Percentiles rank a stretch among this genome's conserved stretches.
phyloP scores from a whole-genome alignment of 92 coral and sea anemone species.

The Muricea muricata region DNA sequence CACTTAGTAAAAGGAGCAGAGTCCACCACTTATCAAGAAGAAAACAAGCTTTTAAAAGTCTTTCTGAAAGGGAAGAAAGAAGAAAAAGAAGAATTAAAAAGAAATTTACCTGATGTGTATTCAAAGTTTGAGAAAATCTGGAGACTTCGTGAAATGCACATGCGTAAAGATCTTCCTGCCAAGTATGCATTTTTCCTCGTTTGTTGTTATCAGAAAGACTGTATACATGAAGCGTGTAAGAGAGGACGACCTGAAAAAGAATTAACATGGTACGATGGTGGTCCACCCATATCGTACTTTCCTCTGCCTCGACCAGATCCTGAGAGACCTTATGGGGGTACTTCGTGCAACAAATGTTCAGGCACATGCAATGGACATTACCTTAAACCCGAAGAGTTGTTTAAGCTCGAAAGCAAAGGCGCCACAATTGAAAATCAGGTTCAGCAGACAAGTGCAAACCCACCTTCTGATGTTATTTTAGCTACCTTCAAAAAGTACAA shows the following conservation, averaged over 20 bases:
- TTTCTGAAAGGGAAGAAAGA: conserved; percentile 61
- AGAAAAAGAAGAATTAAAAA: conserved; percentile 52
- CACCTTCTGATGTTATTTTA: conserved; percentile 41
- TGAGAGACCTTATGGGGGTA: conserved; percentile 7
- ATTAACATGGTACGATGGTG: conserved; percentile 33
- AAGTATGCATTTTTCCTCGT: conserved; percentile 59
- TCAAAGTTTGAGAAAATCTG: conserved; percentile 67
- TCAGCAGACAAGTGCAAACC: not conserved
- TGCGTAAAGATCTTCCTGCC: conserved; percentile 42
- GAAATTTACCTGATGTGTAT: conserved; percentile 48
- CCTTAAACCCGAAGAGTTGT: conserved; percentile 29
- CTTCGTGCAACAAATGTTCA: not conserved
- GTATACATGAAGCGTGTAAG: conserved; percentile 52
- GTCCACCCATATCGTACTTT: conserved; percentile 19
- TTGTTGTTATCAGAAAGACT: conserved; percentile 55
- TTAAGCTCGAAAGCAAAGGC: not conserved
- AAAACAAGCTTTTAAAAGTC: conserved; percentile 50
- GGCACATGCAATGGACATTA: conserved; percentile 29
- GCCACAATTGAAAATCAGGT: not conserved
- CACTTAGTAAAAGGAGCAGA: conserved; percentile 70
- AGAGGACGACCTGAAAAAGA: conserved; percentile 25
- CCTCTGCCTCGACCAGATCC: conserved; percentile 48
- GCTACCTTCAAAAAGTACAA: conserved; percentile 42
- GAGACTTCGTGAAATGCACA: conserved; percentile 68
- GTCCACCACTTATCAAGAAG: conserved; percentile 28